phyloP scores from a whole-genome alignment of 2,113 vertebrate species.

The Seriola dumerili region DNA sequence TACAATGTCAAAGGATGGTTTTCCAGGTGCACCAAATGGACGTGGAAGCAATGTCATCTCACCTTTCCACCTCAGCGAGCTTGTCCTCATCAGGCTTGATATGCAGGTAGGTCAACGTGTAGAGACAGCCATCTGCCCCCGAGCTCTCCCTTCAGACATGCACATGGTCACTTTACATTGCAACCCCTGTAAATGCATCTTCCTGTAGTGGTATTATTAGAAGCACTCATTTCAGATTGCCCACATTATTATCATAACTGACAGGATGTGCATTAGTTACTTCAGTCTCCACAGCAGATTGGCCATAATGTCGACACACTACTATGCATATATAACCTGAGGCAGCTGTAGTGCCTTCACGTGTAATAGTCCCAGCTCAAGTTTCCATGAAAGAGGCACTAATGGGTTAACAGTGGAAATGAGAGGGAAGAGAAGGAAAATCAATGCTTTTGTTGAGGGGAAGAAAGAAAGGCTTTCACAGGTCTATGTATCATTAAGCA shows the following conservation, averaged over 20 bases:
- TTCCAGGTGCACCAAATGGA: conserved; percentile 31
- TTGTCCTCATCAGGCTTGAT: conserved; percentile 69
- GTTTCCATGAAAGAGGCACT: conserved; percentile 81
- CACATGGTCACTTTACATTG: conserved; percentile 71
- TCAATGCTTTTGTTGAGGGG: conserved; percentile 85
- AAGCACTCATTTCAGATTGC: conserved; percentile 74
- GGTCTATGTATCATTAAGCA: conserved; percentile 89
- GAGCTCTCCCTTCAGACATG: conserved; percentile 65
- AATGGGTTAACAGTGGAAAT: conserved; percentile 86
- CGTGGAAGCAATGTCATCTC: conserved; percentile 59
- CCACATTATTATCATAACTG: conserved; percentile 73
- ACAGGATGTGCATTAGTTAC: conserved; percentile 82
- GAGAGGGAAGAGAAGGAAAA: conserved; percentile 80
- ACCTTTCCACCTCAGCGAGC: conserved; percentile 75
- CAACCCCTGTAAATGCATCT: conserved; percentile 71
- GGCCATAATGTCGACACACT: conserved; percentile 72
- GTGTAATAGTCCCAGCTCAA: conserved; percentile 79
- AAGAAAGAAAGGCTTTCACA: conserved; percentile 86
- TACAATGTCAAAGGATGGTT: neutral
- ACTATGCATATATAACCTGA: conserved; percentile 60
- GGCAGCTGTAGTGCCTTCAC: conserved; percentile 72
- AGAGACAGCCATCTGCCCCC: conserved; percentile 76
- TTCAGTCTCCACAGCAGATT: conserved; percentile 50
- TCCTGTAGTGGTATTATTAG: conserved; percentile 77
- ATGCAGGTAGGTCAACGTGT: conserved; percentile 77